Percentiles rank a stretch among this genome's conserved stretches.
Conservation (phyloP, 2,888 invertebrate genomes). For the Pantelozetes paolii region DNA sequence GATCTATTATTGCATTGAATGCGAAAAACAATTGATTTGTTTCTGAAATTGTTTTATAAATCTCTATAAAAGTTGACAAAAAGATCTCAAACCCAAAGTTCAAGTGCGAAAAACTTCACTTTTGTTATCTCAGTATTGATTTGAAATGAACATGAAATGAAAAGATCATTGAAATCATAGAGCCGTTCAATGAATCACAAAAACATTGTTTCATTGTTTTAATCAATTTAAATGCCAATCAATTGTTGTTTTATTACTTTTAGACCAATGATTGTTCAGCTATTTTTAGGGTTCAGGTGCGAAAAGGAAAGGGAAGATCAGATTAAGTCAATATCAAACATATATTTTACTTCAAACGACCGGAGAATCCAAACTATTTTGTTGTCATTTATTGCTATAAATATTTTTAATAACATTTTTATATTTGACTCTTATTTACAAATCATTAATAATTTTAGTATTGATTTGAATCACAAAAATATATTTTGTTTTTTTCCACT, state of each 20-base stretch:
- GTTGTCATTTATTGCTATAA: too few species aligned
- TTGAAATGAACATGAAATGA: neutral
- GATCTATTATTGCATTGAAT: too few species aligned
- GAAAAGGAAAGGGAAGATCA: slow-evolving; percentile 1
- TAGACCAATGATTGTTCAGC: neutral
- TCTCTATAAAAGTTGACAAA: neutral
- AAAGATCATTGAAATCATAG: neutral
- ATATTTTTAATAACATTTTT: too few species aligned
- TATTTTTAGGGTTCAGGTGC: neutral
- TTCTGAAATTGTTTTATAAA: too few species aligned
- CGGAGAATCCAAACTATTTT: neutral
- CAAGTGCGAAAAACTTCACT: slow-evolving; percentile 15
- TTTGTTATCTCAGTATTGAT: neutral
- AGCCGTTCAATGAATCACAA: neutral
- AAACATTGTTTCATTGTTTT: neutral
- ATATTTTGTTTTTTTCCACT: neutral
- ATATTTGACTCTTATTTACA: too few species aligned
- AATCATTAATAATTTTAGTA: too few species aligned
- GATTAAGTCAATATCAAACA: neutral
- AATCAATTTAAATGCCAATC: neutral
- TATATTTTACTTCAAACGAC: too few species aligned
- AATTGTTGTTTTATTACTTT: neutral
- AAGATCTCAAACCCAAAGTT: neutral
- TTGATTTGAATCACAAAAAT: too few species aligned
- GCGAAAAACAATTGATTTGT: too few species aligned